Conservation (phyloP, 2,888 invertebrate genomes). For the Tillus elongatus region DNA sequence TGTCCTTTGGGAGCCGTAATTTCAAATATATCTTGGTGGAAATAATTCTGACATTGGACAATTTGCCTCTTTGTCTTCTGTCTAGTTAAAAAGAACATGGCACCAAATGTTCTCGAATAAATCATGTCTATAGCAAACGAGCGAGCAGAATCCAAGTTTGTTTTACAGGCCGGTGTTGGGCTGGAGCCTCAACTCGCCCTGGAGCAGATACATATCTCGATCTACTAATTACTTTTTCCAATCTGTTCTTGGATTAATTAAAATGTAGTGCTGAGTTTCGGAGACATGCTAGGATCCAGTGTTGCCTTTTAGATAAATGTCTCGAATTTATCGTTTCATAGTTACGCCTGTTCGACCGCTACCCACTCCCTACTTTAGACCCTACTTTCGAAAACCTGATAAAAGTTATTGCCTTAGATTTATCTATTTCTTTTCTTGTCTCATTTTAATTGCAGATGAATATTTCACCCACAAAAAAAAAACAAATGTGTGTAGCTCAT, state of each 20-base stretch:
- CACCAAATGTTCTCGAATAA: conserved; percentile 29
- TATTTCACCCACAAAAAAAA: too few relatives aligned
- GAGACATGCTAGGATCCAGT: conserved; percentile 26
- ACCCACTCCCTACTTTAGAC: too few relatives aligned
- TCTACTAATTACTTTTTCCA: conserved; percentile 36
- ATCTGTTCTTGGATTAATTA: conserved; percentile 33
- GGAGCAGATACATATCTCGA: conserved; percentile 28
- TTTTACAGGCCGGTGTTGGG: conserved; percentile 16
- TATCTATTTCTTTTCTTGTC: too few relatives aligned
- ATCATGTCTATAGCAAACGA: conserved; percentile 25
- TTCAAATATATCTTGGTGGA: conserved; percentile 20
- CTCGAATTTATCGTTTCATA: too few relatives aligned
- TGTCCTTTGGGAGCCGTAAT: conserved; percentile 4
- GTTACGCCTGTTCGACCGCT: too few relatives aligned
- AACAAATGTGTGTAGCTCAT: too few relatives aligned
- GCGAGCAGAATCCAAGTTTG: conserved; percentile 17
- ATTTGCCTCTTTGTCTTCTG: conserved; percentile 28
- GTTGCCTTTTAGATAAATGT: too few relatives aligned
- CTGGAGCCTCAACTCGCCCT: conserved; percentile 10
- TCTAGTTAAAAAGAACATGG: conserved; percentile 28
- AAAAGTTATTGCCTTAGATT: too few relatives aligned
- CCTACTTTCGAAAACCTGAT: too few relatives aligned
- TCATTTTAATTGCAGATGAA: too few relatives aligned
- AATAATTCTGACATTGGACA: conserved; percentile 25
- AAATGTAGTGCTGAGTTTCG: conserved; percentile 29